phyloP scores from a whole-genome alignment of 2,888 invertebrate species.

The Melieria picta region DNA sequence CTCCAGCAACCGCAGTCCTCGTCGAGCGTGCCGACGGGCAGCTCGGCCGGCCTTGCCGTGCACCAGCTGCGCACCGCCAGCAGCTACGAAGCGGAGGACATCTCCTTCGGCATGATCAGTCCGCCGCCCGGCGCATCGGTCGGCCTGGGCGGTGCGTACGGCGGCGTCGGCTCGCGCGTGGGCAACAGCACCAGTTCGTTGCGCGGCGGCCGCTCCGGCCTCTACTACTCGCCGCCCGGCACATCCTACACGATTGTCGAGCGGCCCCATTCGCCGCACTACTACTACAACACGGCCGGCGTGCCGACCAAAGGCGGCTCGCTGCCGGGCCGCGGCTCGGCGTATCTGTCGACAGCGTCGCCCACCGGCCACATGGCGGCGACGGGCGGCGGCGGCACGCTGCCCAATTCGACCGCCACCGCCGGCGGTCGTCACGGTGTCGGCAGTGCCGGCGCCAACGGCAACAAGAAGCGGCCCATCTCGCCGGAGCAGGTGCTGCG shows the following conservation, averaged over 20 bases:
- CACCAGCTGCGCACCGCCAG: constrained; percentile 61
- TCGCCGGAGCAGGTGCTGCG: constrained; percentile 86
- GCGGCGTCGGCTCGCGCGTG: constrained; percentile 57
- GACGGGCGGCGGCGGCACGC: constrained; percentile 66
- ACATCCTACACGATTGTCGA: constrained; percentile 91
- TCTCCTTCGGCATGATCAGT: constrained; percentile 62
- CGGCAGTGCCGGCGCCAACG: constrained; percentile 56
- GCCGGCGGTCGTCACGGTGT: constrained; percentile 60
- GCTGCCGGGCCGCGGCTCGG: constrained; percentile 69
- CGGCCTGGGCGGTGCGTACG: constrained; percentile 52
- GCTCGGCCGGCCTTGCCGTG: constrained; percentile 56
- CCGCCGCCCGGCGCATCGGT: constrained; percentile 49
- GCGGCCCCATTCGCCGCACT: constrained; percentile 76
- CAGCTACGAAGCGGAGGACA: constrained; percentile 67
- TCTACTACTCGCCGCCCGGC: constrained; percentile 88
- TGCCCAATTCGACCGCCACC: constrained; percentile 66
- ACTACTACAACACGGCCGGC: constrained; percentile 67
- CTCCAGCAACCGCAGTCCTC: constrained; percentile 54
- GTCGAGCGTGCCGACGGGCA: constrained; percentile 59
- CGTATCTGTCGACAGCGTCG: constrained; percentile 74
- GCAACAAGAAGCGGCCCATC: constrained; percentile 77
- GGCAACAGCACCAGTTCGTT: constrained; percentile 66
- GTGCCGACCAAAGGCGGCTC: constrained; percentile 65
- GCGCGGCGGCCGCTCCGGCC: constrained; percentile 73
- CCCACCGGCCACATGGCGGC: constrained; percentile 69